A percentile compares a stretch with the other conserved stretches of the same genome.
These are phyloP conservation scores for Vandiemenella viatica DNA, from an alignment of 2,888 invertebrate genomes.

Conservation along the genomic window DNA sequence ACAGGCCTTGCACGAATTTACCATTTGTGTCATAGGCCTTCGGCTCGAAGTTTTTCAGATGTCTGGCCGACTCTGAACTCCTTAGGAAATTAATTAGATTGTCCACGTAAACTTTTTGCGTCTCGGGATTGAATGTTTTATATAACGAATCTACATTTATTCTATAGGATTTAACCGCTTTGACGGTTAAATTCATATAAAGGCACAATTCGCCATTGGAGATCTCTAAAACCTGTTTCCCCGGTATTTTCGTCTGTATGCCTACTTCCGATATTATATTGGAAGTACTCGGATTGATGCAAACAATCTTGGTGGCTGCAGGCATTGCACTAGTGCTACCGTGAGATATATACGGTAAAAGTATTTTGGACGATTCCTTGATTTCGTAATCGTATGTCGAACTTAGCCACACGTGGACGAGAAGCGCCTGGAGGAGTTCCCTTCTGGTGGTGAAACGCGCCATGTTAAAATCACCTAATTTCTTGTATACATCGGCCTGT, in stretches of 20 bases:
- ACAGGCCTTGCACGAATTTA: constrained; percentile 1
- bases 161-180: constrained; percentile 2
- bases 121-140: constrained; percentile 1
- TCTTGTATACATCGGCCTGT: neutral
- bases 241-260: neutral
- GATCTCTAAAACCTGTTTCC: neutral
- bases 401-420: constrained; percentile 4
- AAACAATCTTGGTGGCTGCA: neutral
- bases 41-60: constrained; percentile 2
- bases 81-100: constrained; percentile 1
- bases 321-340: neutral
- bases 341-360: constrained; percentile 5
- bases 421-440: constrained; percentile 4
- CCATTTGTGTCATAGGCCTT: constrained; percentile 1
- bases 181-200: neutral
- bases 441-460: constrained; percentile 2
- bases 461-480: neutral
- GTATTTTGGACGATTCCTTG: constrained; percentile 4
- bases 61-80: neutral
- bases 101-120: neutral
- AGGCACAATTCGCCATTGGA: neutral
- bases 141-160: constrained; percentile 1
- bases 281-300: neutral
- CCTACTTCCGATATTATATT: neutral
- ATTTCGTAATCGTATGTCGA: neutral